Percentiles rank a stretch among this genome's conserved stretches.
These are phyloP conservation scores for Drosophila merina DNA, from an alignment of 2,888 invertebrate species.

Conservation along the genomic window DNA sequence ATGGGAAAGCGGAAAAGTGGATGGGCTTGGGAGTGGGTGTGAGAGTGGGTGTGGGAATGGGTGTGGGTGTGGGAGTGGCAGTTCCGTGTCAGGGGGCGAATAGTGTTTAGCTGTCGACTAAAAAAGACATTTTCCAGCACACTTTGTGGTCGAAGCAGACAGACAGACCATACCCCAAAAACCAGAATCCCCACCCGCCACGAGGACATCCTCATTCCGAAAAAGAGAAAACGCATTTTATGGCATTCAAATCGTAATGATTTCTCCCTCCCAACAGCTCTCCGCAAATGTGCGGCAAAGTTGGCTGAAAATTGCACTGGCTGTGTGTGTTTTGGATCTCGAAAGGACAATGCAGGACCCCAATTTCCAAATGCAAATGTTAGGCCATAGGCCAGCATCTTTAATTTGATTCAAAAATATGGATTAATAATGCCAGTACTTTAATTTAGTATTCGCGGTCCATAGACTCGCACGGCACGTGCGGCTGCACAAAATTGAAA, in stretches of 20 bases:
- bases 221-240: conserved; percentile 49
- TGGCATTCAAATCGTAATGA: conserved; percentile 65
- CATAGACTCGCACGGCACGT: conserved; percentile 2
- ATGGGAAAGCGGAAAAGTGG: conserved; percentile 9
- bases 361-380: conserved; percentile 47
- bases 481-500: background rate
- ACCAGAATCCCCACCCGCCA: background rate
- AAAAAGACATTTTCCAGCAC: conserved; percentile 48
- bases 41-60: background rate
- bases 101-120: conserved; percentile 45
- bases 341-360: background rate
- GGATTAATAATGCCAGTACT: background rate
- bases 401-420: background rate
- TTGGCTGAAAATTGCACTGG: conserved; percentile 56
- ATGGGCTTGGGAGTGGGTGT: background rate
- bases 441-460: background rate
- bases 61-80: conserved; percentile 30
- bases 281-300: conserved; percentile 57
- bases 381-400: background rate
- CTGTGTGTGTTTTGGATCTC: background rate
- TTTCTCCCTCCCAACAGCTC: conserved; percentile 55
- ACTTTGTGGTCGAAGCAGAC: conserved; percentile 44
- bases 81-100: conserved; percentile 33
- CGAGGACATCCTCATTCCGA: background rate
- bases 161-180: conserved; percentile 17